These are phyloP conservation scores for Peromyscus eremicus DNA, from an alignment of 2,797 vertebrate genomes.

Conservation along the genomic window DNA sequence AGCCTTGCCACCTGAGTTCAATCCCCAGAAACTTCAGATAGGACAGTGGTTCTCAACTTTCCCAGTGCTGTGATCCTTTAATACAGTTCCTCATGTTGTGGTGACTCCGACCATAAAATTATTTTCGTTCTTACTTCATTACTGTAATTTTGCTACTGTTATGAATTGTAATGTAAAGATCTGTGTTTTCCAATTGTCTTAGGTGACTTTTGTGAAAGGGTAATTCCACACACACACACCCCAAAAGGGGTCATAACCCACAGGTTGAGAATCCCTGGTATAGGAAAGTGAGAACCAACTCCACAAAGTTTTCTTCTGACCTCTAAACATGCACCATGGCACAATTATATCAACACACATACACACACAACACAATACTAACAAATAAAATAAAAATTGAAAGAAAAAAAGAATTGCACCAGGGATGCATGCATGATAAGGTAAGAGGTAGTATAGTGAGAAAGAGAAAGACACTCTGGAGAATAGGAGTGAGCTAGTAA, in stretches of 20 bases:
- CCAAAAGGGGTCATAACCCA: not conserved
- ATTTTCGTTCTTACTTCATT: not conserved
- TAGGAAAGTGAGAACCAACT: not conserved
- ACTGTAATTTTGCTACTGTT: not conserved
- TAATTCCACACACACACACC: not conserved
- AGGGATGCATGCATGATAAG: not conserved
- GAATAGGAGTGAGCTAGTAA: not conserved
- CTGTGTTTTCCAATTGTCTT: not conserved
- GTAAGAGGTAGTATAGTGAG: not conserved
- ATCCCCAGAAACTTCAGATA: not conserved
- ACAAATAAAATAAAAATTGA: not conserved
- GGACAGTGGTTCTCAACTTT: not conserved
- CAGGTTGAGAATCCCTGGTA: not conserved
- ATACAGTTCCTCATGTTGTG: not conserved
- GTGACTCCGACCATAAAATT: not conserved
- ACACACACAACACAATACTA: not conserved
- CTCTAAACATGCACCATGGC: not conserved
- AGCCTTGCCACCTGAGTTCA: not conserved
- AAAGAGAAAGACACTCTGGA: not conserved
- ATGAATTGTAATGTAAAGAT: not conserved
- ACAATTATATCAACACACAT: not conserved
- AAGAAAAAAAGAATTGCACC: not conserved
- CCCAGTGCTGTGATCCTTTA: not conserved
- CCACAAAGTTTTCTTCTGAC: not conserved
- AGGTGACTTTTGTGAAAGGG: not conserved